Percentiles rank a stretch among this genome's conserved stretches.
phyloP scores from a whole-genome alignment of 2,888 invertebrate genomes.

The Zele albiditarsus region DNA sequence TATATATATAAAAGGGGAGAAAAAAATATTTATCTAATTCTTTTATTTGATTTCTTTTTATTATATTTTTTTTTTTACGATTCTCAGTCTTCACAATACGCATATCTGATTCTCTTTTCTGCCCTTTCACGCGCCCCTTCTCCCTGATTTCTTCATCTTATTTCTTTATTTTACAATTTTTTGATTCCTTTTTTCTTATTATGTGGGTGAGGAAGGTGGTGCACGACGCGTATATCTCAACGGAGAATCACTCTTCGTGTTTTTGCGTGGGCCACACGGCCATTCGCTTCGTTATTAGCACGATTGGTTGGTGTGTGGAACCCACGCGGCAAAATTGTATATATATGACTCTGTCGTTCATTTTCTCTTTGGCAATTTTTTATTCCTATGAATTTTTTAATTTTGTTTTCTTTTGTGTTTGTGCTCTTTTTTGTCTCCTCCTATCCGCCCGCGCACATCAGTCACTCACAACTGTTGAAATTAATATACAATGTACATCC shows the following conservation, averaged over 20 bases:
- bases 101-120: neutral
- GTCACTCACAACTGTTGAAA: neutral
- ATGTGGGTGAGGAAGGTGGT: constrained; percentile 32
- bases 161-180: neutral
- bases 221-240: constrained; percentile 40
- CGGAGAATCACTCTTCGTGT: constrained; percentile 45
- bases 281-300: constrained; percentile 35
- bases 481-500: neutral
- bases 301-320: constrained; percentile 21
- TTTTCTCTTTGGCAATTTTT: neutral
- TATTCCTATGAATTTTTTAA: neutral
- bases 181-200: neutral
- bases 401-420: neutral
- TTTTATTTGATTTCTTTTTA: neutral
- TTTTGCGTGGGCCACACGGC: constrained; percentile 47
- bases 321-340: constrained; percentile 22
- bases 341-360: constrained; percentile 3
- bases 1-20: neutral
- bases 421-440: neutral
- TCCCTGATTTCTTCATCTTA: neutral
- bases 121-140: neutral
- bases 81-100: neutral
- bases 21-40: neutral
- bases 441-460: neutral
- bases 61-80: neutral